phyloP scores from a whole-genome alignment of 2,888 invertebrate genomes.

The Charanyca ferruginea region DNA sequence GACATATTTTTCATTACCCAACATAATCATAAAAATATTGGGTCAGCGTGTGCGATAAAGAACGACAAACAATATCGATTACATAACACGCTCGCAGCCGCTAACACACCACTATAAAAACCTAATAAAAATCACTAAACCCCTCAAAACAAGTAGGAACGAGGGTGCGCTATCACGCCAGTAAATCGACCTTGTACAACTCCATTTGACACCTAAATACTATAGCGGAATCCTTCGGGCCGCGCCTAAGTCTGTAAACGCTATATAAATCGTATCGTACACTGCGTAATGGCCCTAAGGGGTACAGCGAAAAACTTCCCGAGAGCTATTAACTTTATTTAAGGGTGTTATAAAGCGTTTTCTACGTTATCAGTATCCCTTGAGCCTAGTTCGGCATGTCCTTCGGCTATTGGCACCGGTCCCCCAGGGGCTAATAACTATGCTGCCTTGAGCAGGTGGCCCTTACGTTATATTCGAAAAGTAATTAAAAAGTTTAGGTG shows the following conservation, averaged over 20 bases:
- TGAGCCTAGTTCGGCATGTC: constrained; percentile 81
- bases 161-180: constrained; percentile 74
- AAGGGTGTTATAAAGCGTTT: constrained; percentile 89
- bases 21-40: constrained; percentile 59
- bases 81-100: constrained; percentile 34
- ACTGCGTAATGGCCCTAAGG: constrained; percentile 86
- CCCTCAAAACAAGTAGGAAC: constrained; percentile 58
- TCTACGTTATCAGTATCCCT: constrained; percentile 87
- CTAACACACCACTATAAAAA: constrained; percentile 45
- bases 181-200: constrained; percentile 83
- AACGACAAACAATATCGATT: constrained; percentile 56
- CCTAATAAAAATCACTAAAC: constrained; percentile 65
- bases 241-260: constrained; percentile 84
- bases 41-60: constrained; percentile 52
- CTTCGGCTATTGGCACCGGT: constrained; percentile 80
- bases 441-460: constrained; percentile 61
- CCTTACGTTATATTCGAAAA: constrained; percentile 60
- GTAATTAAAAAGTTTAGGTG: constrained; percentile 64
- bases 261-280: constrained; percentile 87
- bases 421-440: constrained; percentile 69
- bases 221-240: constrained; percentile 78
- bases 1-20: constrained; percentile 53
- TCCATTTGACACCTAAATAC: constrained; percentile 85
- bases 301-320: constrained; percentile 88
- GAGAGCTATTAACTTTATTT: constrained; percentile 89